Conservation (phyloP, 2,113 vertebrate species). For the Phyllostomus discolor region DNA sequence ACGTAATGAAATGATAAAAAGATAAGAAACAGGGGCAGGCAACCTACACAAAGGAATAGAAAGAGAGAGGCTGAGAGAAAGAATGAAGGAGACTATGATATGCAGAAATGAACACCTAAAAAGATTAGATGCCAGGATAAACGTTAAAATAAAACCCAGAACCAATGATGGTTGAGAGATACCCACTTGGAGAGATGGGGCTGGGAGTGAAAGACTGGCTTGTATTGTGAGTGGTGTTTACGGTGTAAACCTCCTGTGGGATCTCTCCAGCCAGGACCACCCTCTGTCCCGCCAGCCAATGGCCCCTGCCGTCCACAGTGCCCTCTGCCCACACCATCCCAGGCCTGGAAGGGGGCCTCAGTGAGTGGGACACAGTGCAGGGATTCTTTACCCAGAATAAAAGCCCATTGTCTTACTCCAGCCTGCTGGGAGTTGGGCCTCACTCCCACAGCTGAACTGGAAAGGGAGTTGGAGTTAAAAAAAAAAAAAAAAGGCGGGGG, state of each 20-base stretch:
- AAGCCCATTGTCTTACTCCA: slow-evolving; percentile 54
- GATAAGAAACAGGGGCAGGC: background rate
- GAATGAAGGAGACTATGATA: background rate
- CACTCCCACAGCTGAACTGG: slow-evolving; percentile 44
- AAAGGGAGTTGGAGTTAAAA: background rate
- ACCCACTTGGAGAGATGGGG: background rate
- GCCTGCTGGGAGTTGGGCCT: slow-evolving; percentile 17
- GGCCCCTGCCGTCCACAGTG: background rate
- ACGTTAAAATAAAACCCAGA: background rate
- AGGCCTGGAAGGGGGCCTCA: background rate
- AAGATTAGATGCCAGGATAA: background rate
- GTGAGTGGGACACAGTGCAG: slow-evolving; percentile 58
- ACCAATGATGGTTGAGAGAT: background rate
- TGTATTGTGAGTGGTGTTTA: slow-evolving; percentile 24
- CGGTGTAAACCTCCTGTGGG: background rate
- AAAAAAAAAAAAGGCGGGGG: background rate
- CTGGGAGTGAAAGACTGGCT: background rate
- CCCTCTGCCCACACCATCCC: slow-evolving; percentile 10
- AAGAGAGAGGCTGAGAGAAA: background rate
- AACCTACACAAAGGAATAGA: background rate
- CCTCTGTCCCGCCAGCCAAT: background rate
- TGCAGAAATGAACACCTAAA: background rate
- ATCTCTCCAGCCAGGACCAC: background rate
- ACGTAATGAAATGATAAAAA: background rate
- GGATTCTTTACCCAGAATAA: slow-evolving; percentile 67